Evolutionary conservation across 2,888 invertebrate genomes (phyloP).

Genomic region (Sminthurinus aureus): DNA sequence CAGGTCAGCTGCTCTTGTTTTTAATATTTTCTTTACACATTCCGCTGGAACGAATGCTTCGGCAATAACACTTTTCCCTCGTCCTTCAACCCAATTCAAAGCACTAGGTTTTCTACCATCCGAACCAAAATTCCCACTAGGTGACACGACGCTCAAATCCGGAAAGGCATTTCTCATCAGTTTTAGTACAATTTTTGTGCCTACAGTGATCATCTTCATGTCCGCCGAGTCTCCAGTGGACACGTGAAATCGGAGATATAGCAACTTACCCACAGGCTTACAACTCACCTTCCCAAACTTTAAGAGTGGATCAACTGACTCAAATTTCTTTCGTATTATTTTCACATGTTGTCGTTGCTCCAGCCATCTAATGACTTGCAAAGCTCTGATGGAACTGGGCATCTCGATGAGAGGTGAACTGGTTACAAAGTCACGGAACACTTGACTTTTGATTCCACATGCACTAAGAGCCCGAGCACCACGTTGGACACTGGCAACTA

Average conservation of each 20-base stretch:
- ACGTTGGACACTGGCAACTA: neutral
- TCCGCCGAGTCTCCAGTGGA: constrained; percentile 99
- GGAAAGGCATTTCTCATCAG: constrained; percentile 76
- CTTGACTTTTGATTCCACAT: too few relatives aligned
- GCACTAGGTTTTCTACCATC: constrained; percentile 95
- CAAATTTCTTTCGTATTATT: too few relatives aligned
- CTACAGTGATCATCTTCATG: constrained; percentile 74
- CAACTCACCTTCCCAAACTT: too few relatives aligned
- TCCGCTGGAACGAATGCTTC: too few relatives aligned
- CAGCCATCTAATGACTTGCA: too few relatives aligned
- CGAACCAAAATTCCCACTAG: constrained; percentile 97
- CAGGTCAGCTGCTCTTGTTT: too few relatives aligned
- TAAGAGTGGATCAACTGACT: too few relatives aligned
- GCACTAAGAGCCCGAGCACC: neutral
- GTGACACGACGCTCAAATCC: constrained; percentile 90
- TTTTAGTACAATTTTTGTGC: constrained; percentile 86
- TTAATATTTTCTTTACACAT: too few relatives aligned
- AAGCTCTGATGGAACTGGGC: too few relatives aligned
- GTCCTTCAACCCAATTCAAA: constrained; percentile 92
- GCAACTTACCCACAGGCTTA: constrained; percentile 78
- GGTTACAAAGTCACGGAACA: too few relatives aligned
- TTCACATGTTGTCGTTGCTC: too few relatives aligned
- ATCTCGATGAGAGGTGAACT: too few relatives aligned
- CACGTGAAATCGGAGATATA: constrained; percentile 92
- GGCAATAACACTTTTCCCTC: constrained; percentile 91